These are phyloP conservation scores for Sphenopsis melanotis DNA, from an alignment of 2,797 vertebrate species.

Conservation along the genomic window DNA sequence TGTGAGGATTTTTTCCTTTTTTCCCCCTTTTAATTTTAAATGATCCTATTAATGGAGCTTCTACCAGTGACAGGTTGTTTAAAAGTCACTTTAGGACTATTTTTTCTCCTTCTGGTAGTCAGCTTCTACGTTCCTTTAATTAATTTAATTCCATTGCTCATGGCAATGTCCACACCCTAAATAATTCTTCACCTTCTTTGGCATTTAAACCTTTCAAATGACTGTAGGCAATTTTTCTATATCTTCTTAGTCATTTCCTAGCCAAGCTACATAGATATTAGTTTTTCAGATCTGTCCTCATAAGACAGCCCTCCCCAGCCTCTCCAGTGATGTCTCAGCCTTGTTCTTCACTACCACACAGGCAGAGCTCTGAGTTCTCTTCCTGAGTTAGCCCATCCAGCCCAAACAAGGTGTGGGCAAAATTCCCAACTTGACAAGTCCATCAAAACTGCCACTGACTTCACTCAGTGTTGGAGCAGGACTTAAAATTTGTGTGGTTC, in stretches of 20 bases:
- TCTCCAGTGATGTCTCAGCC: not conserved
- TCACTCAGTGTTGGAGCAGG: not conserved
- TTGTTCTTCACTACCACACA: not conserved
- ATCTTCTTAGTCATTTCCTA: conserved; percentile 51
- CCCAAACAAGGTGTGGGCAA: not conserved
- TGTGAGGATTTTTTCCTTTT: conserved; percentile 27
- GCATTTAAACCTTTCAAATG: conserved; percentile 41
- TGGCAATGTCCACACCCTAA: conserved; percentile 46
- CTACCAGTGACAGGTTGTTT: not conserved
- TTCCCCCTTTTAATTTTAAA: conserved; percentile 39
- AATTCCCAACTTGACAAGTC: not conserved
- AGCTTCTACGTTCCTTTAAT: not conserved
- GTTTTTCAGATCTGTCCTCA: conserved; percentile 34
- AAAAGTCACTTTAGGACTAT: conserved; percentile 18
- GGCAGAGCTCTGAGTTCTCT: not conserved
- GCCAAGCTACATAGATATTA: conserved; percentile 25
- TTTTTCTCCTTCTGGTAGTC: not conserved
- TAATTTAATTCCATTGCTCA: conserved; percentile 46
- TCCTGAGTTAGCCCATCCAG: not conserved
- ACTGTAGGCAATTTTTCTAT: conserved; percentile 23
- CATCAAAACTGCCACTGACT: not conserved
- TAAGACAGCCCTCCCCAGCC: conserved; percentile 4
- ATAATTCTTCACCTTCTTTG: conserved; percentile 55
- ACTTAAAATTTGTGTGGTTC: not conserved
- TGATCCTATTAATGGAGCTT: conserved; percentile 40